Conservation (phyloP, 2,113 vertebrate genomes). For the Cyanoliseus patagonus region DNA sequence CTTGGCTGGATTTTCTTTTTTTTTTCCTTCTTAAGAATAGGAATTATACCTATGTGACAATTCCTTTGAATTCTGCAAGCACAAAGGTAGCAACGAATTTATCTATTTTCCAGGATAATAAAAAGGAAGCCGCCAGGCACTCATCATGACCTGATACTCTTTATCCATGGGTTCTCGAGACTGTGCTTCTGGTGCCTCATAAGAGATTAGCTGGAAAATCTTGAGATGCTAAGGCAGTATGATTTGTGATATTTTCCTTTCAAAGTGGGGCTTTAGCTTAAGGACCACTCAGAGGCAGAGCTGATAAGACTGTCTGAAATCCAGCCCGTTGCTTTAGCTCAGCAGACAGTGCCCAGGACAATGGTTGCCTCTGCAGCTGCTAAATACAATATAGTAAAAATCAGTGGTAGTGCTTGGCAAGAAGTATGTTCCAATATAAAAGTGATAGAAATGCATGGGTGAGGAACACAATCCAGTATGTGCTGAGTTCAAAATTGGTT, state of each 20-base stretch:
- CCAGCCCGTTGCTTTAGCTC: background rate
- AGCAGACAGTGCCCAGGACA: background rate
- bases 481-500: background rate
- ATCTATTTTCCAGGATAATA: background rate
- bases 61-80: background rate
- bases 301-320: slow-evolving; percentile 1
- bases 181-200: background rate
- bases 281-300: background rate
- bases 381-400: background rate
- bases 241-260: slow-evolving; percentile 1
- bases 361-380: background rate
- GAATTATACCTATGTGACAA: background rate
- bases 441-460: background rate
- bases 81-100: background rate
- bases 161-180: background rate
- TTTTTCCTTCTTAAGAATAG: background rate
- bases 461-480: background rate
- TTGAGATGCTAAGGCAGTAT: background rate
- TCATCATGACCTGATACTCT: background rate
- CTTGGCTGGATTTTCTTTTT: background rate
- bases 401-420: background rate
- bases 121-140: background rate
- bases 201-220: slow-evolving; percentile 18
- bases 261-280: slow-evolving; percentile 8
- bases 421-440: background rate